Evolutionary conservation across 2,888 invertebrate genomes (phyloP), one percentile per base, ranked within the genome.

Genomic region (Ormyrus labotus): DNA sequence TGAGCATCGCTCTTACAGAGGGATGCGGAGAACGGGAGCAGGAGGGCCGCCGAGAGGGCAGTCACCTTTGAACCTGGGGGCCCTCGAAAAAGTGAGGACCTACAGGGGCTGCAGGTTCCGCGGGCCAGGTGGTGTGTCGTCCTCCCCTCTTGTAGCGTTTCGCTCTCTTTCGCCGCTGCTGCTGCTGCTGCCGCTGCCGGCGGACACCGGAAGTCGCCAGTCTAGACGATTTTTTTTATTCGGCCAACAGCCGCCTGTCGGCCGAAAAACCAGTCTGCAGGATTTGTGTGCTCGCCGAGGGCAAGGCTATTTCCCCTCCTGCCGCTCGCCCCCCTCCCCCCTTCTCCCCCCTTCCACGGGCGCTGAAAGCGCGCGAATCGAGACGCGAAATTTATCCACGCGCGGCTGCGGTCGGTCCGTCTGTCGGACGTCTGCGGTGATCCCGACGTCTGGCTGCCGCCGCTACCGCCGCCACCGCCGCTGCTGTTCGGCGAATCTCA

Each of bases 201-300:
- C 75, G 64, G 78, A 77, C 73, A 78, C 79, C 82, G 89, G 89
- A 89, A 89, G 86, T 86, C 84, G 81, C 80, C 84, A 83, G 88
- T 89, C 89, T 89, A 88, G 89, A 89, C 89, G 87, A 84, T 85
- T 84, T 85, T 83, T 85, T 85, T 85, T 84, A 83, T 69, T 4
- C 50, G 57, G 9, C 11, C 57, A 10, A 34, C 65, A 5, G 58
- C 50, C 74, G 57, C 9, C 73, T 55, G 67, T 79, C 78, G 58
- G 63, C 64, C 78, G 74, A 79, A 73, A 76, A 78, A 81, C 76
- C 60, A 75, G 77, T 73, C 65, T 58, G 10, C 11, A 34, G 45
- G 19, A 4, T 53, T 2, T 34, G 58, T 9, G 8, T 48, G 11
- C 13, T 10, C 58, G 45, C 8, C 58, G 45, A 74, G 6, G 11